Percentiles rank a stretch among this genome's conserved stretches.
phyloP scores from a whole-genome alignment of 1,140 invertebrate species.

The Helicoverpa armigera region DNA sequence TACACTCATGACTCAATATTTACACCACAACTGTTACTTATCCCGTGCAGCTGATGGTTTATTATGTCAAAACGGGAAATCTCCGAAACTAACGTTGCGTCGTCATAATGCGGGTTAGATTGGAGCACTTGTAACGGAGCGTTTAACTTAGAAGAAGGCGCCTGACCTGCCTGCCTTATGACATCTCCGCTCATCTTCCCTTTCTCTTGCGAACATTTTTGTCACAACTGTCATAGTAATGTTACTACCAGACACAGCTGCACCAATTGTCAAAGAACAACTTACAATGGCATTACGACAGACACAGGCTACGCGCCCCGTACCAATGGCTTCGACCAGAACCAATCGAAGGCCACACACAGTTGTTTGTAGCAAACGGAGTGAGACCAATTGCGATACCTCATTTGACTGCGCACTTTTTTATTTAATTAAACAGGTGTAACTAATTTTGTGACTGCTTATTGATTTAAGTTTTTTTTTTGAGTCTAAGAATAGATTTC shows the following conservation, averaged over 20 bases:
- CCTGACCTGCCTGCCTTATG: too few species aligned
- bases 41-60: too few species aligned
- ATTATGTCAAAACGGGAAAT: too few species aligned
- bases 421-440: constrained; percentile 15
- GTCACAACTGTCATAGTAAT: too few species aligned
- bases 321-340: constrained; percentile 37
- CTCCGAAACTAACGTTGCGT: too few species aligned
- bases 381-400: constrained; percentile 44
- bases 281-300: constrained; percentile 43
- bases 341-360: constrained; percentile 43
- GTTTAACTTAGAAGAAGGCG: too few species aligned
- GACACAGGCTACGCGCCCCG: constrained; percentile 18
- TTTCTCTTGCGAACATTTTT: too few species aligned
- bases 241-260: neutral
- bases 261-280: neutral
- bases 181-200: too few species aligned
- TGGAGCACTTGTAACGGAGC: too few species aligned
- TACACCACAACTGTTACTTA: too few species aligned
- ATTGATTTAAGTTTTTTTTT: neutral
- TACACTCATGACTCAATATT: too few species aligned
- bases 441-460: neutral
- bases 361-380: constrained; percentile 41
- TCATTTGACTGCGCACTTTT: constrained; percentile 24
- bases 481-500: neutral
- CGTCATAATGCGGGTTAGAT: too few species aligned